Evolutionary conservation across 1,140 invertebrate genomes (phyloP).

Genomic region (Drosophila kikkawai): DNA sequence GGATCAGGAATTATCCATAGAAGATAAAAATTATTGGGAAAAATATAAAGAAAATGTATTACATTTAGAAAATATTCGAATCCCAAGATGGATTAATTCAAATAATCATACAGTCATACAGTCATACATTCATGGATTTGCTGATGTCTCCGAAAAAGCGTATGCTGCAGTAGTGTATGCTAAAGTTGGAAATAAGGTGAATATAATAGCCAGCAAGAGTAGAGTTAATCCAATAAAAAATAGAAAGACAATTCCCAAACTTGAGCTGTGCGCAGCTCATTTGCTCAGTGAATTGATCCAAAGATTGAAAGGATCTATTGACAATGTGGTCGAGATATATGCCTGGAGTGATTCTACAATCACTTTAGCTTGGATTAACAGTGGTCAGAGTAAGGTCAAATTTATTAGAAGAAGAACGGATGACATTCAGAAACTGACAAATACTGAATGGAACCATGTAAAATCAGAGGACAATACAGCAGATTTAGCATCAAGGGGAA

Average conservation of each 20-base stretch:
- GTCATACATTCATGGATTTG: too few species aligned
- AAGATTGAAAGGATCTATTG: not conserved
- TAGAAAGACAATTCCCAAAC: constrained; percentile 1
- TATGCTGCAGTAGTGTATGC: too few species aligned
- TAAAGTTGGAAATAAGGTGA: too few species aligned
- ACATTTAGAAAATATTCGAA: too few species aligned
- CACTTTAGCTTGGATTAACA: not conserved
- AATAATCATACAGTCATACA: too few species aligned
- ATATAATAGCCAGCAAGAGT: too few species aligned
- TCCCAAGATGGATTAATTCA: too few species aligned
- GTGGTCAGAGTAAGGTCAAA: not conserved
- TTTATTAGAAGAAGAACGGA: not conserved
- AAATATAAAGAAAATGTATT: too few species aligned
- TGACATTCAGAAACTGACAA: constrained; percentile 6
- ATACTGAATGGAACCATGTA: constrained; percentile 3
- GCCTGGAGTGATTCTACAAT: constrained; percentile 5
- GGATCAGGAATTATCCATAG: not conserved
- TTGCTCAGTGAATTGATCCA: not conserved
- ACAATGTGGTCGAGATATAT: not conserved
- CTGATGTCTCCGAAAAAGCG: too few species aligned
- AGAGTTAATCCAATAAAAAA: not conserved
- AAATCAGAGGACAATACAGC: constrained; percentile 1
- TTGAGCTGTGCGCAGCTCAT: not conserved
- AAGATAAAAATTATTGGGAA: too few species aligned
- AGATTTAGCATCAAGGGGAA: not conserved